These are phyloP conservation scores for Periphyllus acericola DNA, from an alignment of 2,888 invertebrate species.

Conservation along the genomic window DNA sequence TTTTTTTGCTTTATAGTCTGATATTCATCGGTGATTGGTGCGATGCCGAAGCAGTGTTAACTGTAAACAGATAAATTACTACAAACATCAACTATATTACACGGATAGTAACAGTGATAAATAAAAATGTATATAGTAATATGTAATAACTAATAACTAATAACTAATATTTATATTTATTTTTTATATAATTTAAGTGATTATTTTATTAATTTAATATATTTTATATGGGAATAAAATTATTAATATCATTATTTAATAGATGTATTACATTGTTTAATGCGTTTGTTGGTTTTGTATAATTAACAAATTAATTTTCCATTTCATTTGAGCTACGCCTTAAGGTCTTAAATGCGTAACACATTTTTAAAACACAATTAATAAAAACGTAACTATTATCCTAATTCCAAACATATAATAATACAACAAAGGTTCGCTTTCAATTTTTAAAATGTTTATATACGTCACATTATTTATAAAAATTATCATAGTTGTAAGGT, in stretches of 20 bases:
- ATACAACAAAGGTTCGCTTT: neutral
- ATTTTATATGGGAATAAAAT: neutral
- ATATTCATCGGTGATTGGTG: neutral
- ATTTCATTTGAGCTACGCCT: too few relatives aligned
- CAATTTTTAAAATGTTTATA: neutral
- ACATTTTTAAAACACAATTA: too few relatives aligned
- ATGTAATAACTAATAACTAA: neutral
- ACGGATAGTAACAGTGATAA: neutral
- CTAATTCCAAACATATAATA: too few relatives aligned
- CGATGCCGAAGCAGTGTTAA: neutral
- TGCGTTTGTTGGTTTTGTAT: neutral
- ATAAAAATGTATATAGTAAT: too few relatives aligned
- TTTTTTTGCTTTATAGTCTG: slow-evolving; percentile 11
- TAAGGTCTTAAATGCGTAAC: too few relatives aligned
- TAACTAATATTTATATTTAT: neutral
- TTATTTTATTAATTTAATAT: neutral
- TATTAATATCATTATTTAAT: too few relatives aligned
- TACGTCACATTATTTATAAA: neutral
- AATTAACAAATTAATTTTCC: neutral
- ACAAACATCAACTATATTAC: neutral
- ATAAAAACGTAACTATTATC: neutral
- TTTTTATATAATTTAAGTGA: neutral
- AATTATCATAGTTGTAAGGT: too few relatives aligned
- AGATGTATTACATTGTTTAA: neutral
- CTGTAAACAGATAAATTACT: neutral